Percentiles rank a stretch among this genome's conserved stretches.
These are phyloP conservation scores for Chrysomallon squamiferum DNA, from an alignment of 1,140 invertebrate species.

Conservation along the genomic window DNA sequence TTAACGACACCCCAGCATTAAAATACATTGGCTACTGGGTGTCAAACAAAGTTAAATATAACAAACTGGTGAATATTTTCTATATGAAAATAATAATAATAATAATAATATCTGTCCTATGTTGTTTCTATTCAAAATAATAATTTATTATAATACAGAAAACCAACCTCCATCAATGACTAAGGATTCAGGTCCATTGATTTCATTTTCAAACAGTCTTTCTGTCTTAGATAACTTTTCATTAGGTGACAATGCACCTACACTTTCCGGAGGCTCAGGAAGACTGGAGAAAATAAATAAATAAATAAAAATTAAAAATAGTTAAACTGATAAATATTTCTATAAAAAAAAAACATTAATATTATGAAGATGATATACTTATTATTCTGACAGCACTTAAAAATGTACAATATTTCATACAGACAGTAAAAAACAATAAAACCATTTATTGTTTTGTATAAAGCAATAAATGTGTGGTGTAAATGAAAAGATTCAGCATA, in stretches of 20 bases:
- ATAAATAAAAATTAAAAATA: no score
- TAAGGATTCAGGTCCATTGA: conserved; percentile 49
- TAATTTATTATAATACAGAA: no score
- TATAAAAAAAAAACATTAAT: no score
- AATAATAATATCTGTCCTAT: background rate
- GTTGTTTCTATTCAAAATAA: no score
- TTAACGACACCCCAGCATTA: background rate
- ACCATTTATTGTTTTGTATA: no score
- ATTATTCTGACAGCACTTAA: no score
- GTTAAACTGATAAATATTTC: no score
- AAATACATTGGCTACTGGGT: background rate
- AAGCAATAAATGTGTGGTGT: no score
- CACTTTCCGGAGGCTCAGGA: conserved; percentile 30
- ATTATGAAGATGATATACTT: no score
- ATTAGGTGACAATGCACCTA: conserved; percentile 38
- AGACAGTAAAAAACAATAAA: no score
- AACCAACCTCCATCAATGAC: conserved; percentile 43
- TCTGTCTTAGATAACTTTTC: conserved; percentile 42
- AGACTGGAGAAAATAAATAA: conserved; percentile 20
- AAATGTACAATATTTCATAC: no score
- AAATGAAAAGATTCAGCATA: no score
- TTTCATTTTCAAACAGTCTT: conserved; percentile 31
- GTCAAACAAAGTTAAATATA: background rate
- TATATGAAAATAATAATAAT: background rate
- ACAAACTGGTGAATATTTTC: background rate